Evolutionary conservation across 1,140 invertebrate species (phyloP).

Genomic region (Geopemphigus sp.): DNA sequence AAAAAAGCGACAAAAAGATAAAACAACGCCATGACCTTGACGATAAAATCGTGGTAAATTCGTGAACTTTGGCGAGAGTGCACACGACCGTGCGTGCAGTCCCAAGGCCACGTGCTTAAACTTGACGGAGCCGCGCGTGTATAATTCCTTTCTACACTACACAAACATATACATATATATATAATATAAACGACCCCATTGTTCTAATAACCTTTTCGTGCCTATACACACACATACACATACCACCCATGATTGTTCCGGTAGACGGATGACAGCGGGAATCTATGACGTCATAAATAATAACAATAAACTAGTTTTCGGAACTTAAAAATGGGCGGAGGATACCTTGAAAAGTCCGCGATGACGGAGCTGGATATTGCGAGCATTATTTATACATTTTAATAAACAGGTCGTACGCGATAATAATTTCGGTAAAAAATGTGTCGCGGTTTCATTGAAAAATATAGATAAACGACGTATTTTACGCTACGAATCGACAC

Average conservation of each 20-base stretch:
- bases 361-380: too few relatives aligned
- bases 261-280: too few relatives aligned
- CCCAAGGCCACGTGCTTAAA: constrained; percentile 12
- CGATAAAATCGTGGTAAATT: constrained; percentile 28
- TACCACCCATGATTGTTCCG: too few relatives aligned
- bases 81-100: background rate
- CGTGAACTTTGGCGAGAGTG: constrained; percentile 20
- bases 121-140: constrained; percentile 8
- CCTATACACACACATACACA: too few relatives aligned
- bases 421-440: too few relatives aligned
- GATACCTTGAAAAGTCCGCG: background rate
- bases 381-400: too few relatives aligned
- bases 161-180: background rate
- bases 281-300: too few relatives aligned
- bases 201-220: constrained; percentile 13
- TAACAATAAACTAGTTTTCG: constrained; percentile 2
- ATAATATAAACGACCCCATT: constrained; percentile 7
- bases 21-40: background rate
- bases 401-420: too few relatives aligned
- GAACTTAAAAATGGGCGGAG: background rate
- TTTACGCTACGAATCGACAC: too few relatives aligned
- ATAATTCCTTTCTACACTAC: constrained; percentile 11
- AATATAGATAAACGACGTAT: too few relatives aligned
- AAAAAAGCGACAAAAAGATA: too few relatives aligned
- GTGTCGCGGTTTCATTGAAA: too few relatives aligned